These are phyloP conservation scores for Clunio marinus DNA, from an alignment of 2,888 invertebrate genomes.

Conservation along the genomic window DNA sequence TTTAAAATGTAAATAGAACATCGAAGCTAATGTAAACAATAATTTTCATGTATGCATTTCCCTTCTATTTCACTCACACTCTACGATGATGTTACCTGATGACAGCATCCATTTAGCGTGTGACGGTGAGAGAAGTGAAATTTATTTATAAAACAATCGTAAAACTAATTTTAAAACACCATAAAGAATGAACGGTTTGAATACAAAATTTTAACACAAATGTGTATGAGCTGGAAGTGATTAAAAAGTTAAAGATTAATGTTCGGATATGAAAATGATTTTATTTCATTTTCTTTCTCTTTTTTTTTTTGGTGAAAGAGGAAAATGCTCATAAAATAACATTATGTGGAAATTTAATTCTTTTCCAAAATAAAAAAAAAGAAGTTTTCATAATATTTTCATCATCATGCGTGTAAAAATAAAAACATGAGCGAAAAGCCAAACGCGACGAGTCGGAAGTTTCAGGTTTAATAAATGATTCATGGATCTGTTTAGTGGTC, in stretches of 20 bases:
- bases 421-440: neutral
- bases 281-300: neutral
- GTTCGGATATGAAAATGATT: slow-evolving; percentile 22
- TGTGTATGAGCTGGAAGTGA: slow-evolving; percentile 34
- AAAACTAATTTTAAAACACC: slow-evolving; percentile 34
- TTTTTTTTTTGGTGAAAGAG: neutral
- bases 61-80: neutral
- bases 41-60: slow-evolving; percentile 12
- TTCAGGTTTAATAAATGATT: slow-evolving; percentile 28
- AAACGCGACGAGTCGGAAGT: slow-evolving; percentile 21
- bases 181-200: slow-evolving; percentile 7
- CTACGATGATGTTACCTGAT: slow-evolving; percentile 31
- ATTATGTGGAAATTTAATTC: slow-evolving; percentile 9
- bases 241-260: slow-evolving; percentile 36
- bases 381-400: slow-evolving; percentile 25
- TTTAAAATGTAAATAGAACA: slow-evolving; percentile 1
- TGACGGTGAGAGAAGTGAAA: slow-evolving; percentile 12
- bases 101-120: slow-evolving; percentile 38
- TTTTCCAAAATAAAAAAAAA: slow-evolving; percentile 26
- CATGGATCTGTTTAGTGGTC: slow-evolving; percentile 18
- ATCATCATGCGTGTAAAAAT: slow-evolving; percentile 11
- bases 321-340: neutral
- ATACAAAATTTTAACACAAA: neutral
- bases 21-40: slow-evolving; percentile 21
- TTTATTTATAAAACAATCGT: slow-evolving; percentile 36